Percentiles rank a stretch among this genome's conserved stretches.
These are phyloP conservation scores for Collichthys lucidus DNA, from an alignment of 2,113 vertebrate species.

Conservation along the genomic window DNA sequence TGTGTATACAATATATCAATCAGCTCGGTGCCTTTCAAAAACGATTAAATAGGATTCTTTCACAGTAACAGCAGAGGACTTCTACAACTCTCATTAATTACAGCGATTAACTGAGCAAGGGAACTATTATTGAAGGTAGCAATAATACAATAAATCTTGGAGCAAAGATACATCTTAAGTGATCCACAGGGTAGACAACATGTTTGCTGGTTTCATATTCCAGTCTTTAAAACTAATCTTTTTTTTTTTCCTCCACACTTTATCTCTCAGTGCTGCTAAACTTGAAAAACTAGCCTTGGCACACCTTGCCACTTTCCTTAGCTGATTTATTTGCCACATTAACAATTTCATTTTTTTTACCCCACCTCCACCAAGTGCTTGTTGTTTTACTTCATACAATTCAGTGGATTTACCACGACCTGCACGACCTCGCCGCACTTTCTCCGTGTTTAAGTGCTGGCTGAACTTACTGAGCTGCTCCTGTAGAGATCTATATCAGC, in stretches of 20 bases:
- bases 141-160: not conserved
- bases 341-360: slow-evolving; percentile 24
- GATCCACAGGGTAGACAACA: not conserved
- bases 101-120: slow-evolving; percentile 12
- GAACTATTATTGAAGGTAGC: not conserved
- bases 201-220: slow-evolving; percentile 37
- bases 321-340: slow-evolving; percentile 61
- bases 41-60: not conserved
- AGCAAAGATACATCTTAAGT: slow-evolving; percentile 10
- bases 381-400: slow-evolving; percentile 37
- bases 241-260: slow-evolving; percentile 17
- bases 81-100: slow-evolving; percentile 5
- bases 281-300: slow-evolving; percentile 49
- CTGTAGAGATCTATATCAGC: slow-evolving; percentile 36
- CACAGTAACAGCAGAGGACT: not conserved
- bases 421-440: slow-evolving; percentile 9
- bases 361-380: not conserved
- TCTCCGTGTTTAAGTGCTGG: slow-evolving; percentile 13
- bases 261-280: slow-evolving; percentile 38
- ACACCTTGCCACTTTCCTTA: slow-evolving; percentile 39
- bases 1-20: too few species aligned
- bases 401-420: slow-evolving; percentile 36
- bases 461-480: slow-evolving; percentile 25
- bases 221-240: slow-evolving; percentile 5
- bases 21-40: not conserved